These are phyloP conservation scores for Corydoras maculifer DNA, from an alignment of 2,113 vertebrate species.

Conservation along the genomic window DNA sequence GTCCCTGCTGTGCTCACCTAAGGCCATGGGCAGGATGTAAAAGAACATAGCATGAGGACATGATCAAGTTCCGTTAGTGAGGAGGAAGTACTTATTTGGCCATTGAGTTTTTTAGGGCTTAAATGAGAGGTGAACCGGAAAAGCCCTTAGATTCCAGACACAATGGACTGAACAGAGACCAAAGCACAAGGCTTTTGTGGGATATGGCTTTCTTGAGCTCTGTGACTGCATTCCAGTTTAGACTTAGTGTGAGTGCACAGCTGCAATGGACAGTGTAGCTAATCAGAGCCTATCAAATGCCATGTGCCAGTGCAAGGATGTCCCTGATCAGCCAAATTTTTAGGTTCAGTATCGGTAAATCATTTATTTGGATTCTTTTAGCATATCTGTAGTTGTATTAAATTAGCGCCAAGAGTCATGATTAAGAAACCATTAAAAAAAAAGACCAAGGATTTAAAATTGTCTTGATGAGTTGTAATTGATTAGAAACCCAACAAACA, in stretches of 20 bases:
- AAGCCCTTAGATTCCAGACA: constrained; percentile 49
- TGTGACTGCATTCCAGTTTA: constrained; percentile 54
- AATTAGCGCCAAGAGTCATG: too few relatives aligned
- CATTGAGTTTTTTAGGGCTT: constrained; percentile 39
- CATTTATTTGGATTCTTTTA: neutral
- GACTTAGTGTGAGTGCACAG: constrained; percentile 50
- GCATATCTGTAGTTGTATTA: too few relatives aligned
- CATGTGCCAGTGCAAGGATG: constrained; percentile 41
- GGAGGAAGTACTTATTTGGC: constrained; percentile 47
- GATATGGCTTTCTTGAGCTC: constrained; percentile 56
- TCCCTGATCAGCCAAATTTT: neutral
- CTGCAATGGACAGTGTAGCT: constrained; percentile 50
- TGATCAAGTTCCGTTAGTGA: constrained; percentile 39
- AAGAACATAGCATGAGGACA: constrained; percentile 38
- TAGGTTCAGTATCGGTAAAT: constrained; percentile 43
- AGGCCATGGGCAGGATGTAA: neutral
- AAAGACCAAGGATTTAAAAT: too few relatives aligned
- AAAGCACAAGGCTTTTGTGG: constrained; percentile 47
- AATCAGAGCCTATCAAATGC: constrained; percentile 45
- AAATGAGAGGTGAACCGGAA: constrained; percentile 60
- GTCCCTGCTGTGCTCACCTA: neutral
- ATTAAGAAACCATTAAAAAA: too few relatives aligned
- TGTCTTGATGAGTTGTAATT: too few relatives aligned
- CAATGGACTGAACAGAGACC: constrained; percentile 48
- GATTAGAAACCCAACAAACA: too few relatives aligned